Percentiles rank a stretch among this genome's conserved stretches.
Conservation (phyloP, 1,140 invertebrate genomes). For the Carposina sasakii region DNA sequence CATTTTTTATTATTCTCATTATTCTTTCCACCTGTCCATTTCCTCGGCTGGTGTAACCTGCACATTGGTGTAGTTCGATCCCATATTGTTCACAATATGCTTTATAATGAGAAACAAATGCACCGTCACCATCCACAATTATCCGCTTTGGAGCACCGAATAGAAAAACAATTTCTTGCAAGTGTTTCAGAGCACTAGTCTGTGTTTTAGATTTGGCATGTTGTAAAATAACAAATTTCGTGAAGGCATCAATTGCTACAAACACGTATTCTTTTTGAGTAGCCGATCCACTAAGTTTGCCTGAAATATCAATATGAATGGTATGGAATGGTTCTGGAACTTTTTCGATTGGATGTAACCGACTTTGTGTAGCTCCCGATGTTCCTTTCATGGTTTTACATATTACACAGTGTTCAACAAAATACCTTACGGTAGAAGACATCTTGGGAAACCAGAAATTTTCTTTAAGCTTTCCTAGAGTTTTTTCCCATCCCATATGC, state of each 20-base stretch:
- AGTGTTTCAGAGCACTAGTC: conserved; percentile 15
- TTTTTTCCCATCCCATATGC: conserved; percentile 26
- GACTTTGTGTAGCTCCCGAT: conserved; percentile 17
- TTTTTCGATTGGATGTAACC: conserved; percentile 26
- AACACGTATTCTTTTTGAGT: conserved; percentile 22
- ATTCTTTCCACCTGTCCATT: neutral
- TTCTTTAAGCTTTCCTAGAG: neutral
- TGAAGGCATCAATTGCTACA: conserved; percentile 24
- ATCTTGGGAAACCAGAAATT: conserved; percentile 27
- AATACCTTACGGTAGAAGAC: conserved; percentile 21
- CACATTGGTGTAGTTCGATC: neutral
- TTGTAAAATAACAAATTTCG: conserved; percentile 22
- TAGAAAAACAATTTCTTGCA: conserved; percentile 9
- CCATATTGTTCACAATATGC: neutral
- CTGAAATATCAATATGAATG: conserved; percentile 32
- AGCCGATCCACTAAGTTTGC: conserved; percentile 23
- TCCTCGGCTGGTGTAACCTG: neutral
- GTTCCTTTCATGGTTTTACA: conserved; percentile 28
- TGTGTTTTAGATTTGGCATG: conserved; percentile 10
- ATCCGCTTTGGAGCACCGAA: neutral
- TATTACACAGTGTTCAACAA: conserved; percentile 30
- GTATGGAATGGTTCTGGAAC: conserved; percentile 27
- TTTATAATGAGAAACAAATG: neutral
- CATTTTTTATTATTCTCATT: neutral
- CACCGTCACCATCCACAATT: neutral